Conservation (phyloP, 1,140 invertebrate genomes). For the Zaprionus vittiger region DNA sequence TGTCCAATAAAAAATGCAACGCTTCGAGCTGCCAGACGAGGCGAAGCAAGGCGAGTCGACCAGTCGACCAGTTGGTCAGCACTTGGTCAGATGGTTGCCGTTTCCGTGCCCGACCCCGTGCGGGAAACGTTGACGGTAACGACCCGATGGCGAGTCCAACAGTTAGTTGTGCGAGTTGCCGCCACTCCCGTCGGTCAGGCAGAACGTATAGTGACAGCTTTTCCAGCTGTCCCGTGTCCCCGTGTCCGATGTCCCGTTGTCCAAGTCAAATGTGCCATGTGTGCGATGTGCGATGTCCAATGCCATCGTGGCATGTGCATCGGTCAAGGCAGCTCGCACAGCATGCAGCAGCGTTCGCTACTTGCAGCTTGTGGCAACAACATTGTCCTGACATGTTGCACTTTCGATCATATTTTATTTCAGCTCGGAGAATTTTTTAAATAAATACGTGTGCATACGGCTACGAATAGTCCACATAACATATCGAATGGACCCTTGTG, state of each 20-base stretch:
- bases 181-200: neutral
- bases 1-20: conserved; percentile 75
- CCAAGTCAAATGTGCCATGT: conserved; percentile 29
- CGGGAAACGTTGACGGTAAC: conserved; percentile 16
- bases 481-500: conserved; percentile 19
- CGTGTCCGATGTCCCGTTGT: conserved; percentile 13
- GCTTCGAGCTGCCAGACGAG: conserved; percentile 53
- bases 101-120: neutral
- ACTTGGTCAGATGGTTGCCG: conserved; percentile 3
- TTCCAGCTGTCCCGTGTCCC: conserved; percentile 15
- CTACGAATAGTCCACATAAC: neutral
- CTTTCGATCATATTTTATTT: conserved; percentile 72
- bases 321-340: conserved; percentile 24
- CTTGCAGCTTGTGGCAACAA: conserved; percentile 18
- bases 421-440: conserved; percentile 33
- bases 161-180: conserved; percentile 4
- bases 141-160: conserved; percentile 22
- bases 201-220: conserved; percentile 34
- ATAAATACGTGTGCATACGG: conserved; percentile 14
- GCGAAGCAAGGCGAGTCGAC: conserved; percentile 23
- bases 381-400: conserved; percentile 59
- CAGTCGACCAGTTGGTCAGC: conserved; percentile 18
- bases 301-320: conserved; percentile 28
- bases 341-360: neutral
- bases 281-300: conserved; percentile 26